These are phyloP conservation scores for Hydrozoanthus tunicans DNA, from an alignment of 64 coral and sea anemone species.

Conservation along the genomic window DNA sequence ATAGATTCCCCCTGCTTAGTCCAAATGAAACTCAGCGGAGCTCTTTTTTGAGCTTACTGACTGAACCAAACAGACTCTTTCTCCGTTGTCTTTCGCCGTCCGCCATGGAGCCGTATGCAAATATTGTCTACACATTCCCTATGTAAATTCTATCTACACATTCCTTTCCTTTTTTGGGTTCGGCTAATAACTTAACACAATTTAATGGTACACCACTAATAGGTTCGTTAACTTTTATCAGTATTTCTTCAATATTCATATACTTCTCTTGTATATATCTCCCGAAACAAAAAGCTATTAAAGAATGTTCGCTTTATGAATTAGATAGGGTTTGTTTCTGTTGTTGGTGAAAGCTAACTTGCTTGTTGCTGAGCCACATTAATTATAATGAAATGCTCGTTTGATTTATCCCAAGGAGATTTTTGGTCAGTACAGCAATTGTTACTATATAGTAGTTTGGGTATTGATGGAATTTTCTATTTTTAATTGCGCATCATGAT, in stretches of 20 bases:
- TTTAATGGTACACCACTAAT: background rate
- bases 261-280: background rate
- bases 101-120: no score
- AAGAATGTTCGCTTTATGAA: background rate
- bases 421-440: background rate
- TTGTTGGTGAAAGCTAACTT: background rate
- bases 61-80: slow-evolving; percentile 5
- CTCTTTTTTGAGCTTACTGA: slow-evolving; percentile 7
- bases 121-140: no score
- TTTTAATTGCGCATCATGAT: slow-evolving; percentile 10
- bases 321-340: background rate
- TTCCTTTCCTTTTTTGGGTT: no score
- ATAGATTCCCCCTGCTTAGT: slow-evolving; percentile 11
- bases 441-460: slow-evolving; percentile 37
- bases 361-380: background rate
- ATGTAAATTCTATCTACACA: no score
- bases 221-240: background rate
- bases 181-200: background rate
- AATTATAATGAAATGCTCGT: background rate
- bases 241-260: background rate
- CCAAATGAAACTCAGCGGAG: background rate
- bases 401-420: no score
- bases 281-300: background rate
- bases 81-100: background rate
- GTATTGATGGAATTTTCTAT: background rate